Conservation (phyloP, 2,113 vertebrate genomes). For the Chloropsis cyanopogon region DNA sequence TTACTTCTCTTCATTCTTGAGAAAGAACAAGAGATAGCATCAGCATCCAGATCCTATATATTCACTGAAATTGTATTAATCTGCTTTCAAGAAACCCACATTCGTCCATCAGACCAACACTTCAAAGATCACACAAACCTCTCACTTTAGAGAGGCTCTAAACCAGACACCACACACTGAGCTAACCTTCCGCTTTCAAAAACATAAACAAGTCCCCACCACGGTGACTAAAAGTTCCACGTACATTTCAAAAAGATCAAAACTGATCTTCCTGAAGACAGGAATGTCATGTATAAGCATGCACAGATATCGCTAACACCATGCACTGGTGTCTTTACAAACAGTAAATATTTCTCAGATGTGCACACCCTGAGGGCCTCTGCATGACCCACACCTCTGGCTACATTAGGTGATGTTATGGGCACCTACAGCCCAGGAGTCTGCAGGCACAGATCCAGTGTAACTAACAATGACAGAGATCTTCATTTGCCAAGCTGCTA, state of each 20-base stretch:
- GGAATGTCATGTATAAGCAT: accelerated
- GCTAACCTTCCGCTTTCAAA: not conserved
- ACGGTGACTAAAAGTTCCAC: not conserved
- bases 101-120: not conserved
- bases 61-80: not conserved
- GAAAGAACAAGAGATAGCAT: not conserved
- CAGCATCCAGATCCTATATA: not conserved
- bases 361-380: not conserved
- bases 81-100: not conserved
- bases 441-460: not conserved
- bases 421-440: not conserved
- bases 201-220: not conserved
- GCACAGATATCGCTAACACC: not conserved
- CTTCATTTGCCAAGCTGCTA: not conserved
- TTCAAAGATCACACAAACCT: not conserved
- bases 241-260: not conserved
- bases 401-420: not conserved
- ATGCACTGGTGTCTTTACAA: not conserved
- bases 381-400: not conserved
- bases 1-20: not conserved
- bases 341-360: not conserved
- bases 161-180: not conserved
- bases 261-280: not conserved
- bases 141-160: not conserved
- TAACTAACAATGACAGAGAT: not conserved